These are phyloP conservation scores for Chloropsis hardwickii DNA, from an alignment of 2,113 vertebrate genomes.

Conservation along the genomic window DNA sequence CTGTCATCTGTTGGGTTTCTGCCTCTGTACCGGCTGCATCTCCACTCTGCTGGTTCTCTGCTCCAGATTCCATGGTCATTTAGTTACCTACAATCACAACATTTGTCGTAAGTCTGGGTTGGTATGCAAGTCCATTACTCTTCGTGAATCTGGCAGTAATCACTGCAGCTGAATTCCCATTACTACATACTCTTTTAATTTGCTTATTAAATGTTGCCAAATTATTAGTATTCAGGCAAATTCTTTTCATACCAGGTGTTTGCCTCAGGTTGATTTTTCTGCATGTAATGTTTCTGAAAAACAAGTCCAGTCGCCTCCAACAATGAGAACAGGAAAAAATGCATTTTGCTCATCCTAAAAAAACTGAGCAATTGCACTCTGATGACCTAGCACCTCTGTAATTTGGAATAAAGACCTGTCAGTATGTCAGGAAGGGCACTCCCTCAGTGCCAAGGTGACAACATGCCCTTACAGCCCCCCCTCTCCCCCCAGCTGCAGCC, in stretches of 20 bases:
- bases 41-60: constrained; percentile 95
- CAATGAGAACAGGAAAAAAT: background rate
- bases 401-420: background rate
- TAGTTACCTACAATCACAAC: constrained; percentile 86
- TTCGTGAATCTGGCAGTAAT: constrained; percentile 15
- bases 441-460: background rate
- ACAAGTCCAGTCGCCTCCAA: background rate
- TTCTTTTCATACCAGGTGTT: background rate
- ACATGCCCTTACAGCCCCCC: background rate
- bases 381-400: background rate
- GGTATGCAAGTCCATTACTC: constrained; percentile 25
- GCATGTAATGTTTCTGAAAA: background rate
- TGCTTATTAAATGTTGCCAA: constrained; percentile 23
- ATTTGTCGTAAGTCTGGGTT: constrained; percentile 65
- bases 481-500: background rate
- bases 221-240: constrained; percentile 10
- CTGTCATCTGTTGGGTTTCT: constrained; percentile 91
- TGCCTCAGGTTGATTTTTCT: background rate
- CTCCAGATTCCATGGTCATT: constrained; percentile 98
- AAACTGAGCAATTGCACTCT: background rate
- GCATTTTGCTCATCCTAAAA: background rate
- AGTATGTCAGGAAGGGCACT: background rate
- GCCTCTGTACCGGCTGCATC: constrained; percentile 92
- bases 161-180: constrained; percentile 24
- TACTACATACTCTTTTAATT: constrained; percentile 4